These are phyloP conservation scores for Chouioia cunea DNA, from an alignment of 2,888 invertebrate genomes.

Conservation along the genomic window DNA sequence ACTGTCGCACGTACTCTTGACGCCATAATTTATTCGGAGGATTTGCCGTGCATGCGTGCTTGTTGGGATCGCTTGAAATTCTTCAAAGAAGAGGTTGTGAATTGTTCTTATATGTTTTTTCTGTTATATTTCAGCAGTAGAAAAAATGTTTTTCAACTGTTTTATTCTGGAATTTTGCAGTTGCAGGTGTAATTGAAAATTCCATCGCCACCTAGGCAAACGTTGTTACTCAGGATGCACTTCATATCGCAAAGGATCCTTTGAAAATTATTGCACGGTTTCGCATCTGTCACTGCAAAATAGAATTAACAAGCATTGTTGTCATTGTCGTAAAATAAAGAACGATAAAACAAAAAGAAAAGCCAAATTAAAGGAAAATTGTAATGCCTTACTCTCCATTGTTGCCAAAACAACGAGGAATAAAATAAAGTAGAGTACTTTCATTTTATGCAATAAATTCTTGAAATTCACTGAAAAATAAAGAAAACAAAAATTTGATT, in stretches of 20 bases:
- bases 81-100: too few relatives aligned
- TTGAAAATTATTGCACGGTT: slow-evolving; percentile 41
- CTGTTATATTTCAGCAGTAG: not conserved
- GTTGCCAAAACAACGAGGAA: slow-evolving; percentile 21
- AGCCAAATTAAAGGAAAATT: slow-evolving; percentile 13
- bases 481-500: not conserved
- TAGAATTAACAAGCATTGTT: slow-evolving; percentile 11
- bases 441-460: slow-evolving; percentile 25
- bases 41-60: too few relatives aligned
- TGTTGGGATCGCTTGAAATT: too few relatives aligned
- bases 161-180: slow-evolving; percentile 22
- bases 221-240: slow-evolving; percentile 41
- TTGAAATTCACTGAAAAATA: slow-evolving; percentile 28
- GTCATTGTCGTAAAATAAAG: not conserved
- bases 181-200: slow-evolving; percentile 38
- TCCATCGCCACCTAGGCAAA: slow-evolving; percentile 40
- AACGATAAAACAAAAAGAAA: not conserved
- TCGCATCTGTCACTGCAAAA: slow-evolving; percentile 24
- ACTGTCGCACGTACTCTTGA: too few relatives aligned
- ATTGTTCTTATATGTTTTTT: too few relatives aligned
- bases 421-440: slow-evolving; percentile 15
- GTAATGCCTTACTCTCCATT: slow-evolving; percentile 25
- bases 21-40: too few relatives aligned
- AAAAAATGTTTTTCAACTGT: too few relatives aligned
- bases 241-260: slow-evolving; percentile 39